Conservation (phyloP, 2,888 invertebrate genomes). For the Tricholauxania praeusta region DNA sequence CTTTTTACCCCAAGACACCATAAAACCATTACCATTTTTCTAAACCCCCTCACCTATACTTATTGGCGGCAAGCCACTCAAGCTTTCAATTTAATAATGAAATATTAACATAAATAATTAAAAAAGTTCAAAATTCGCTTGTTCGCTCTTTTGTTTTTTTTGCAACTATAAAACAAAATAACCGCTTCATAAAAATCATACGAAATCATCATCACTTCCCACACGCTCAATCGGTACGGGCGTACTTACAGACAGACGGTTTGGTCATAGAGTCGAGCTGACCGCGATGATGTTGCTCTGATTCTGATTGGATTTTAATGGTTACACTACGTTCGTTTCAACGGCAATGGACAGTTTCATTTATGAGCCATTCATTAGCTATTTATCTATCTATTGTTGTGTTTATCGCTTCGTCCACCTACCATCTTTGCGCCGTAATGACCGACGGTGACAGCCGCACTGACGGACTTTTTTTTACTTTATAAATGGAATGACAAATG, state of each 20-base stretch:
- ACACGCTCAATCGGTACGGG: neutral
- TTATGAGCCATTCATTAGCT: too few relatives aligned
- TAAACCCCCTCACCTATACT: constrained; percentile 1
- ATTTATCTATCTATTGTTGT: too few relatives aligned
- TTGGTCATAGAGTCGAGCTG: neutral
- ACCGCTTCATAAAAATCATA: neutral
- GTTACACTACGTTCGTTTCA: neutral
- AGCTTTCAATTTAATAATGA: constrained; percentile 11
- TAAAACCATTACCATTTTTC: neutral
- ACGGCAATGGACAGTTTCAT: too few relatives aligned
- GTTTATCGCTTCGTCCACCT: too few relatives aligned
- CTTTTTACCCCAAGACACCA: neutral
- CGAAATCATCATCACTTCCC: constrained; percentile 6
- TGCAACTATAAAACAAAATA: constrained; percentile 2
- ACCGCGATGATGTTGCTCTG: neutral
- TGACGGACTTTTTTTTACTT: too few relatives aligned
- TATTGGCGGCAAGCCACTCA: constrained; percentile 12
- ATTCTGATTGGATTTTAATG: constrained; percentile 15
- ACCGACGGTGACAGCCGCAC: too few relatives aligned
- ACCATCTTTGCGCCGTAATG: too few relatives aligned
- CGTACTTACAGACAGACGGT: neutral
- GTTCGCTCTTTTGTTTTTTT: neutral
- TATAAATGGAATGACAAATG: too few relatives aligned
- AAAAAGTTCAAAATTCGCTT: too few relatives aligned
- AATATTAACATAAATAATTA: neutral